Evolutionary conservation across 2,888 invertebrate species (phyloP).

Genomic region (Netelia inedita): DNA sequence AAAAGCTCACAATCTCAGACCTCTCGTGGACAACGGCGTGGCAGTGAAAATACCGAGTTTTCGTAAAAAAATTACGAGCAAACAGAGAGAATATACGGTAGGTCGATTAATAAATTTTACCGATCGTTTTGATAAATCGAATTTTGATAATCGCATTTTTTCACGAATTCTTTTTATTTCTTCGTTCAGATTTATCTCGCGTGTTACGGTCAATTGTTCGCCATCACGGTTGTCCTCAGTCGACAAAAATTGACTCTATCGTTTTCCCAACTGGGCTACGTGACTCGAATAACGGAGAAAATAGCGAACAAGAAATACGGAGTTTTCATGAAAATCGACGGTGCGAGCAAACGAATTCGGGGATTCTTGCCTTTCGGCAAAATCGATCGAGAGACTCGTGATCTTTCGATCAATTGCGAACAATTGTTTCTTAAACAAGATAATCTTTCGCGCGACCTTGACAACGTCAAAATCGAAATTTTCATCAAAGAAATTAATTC

Average conservation of each 20-base stretch:
- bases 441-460: constrained; percentile 19
- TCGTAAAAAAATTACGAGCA: constrained; percentile 65
- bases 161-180: background rate
- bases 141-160: background rate
- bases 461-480: constrained; percentile 68
- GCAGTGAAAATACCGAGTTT: constrained; percentile 74
- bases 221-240: constrained; percentile 67
- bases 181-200: constrained; percentile 72
- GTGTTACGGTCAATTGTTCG: constrained; percentile 74
- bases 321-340: constrained; percentile 57
- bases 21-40: constrained; percentile 71
- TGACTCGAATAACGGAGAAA: constrained; percentile 4
- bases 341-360: constrained; percentile 15
- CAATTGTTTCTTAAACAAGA: constrained; percentile 28
- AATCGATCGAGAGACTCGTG: constrained; percentile 58
- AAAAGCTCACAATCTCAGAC: constrained; percentile 70
- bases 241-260: constrained; percentile 69
- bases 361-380: constrained; percentile 68
- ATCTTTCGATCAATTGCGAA: constrained; percentile 57
- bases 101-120: constrained; percentile 11
- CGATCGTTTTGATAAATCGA: background rate
- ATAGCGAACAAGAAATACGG: constrained; percentile 51
- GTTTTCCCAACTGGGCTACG: constrained; percentile 69
- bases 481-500: constrained; percentile 54
- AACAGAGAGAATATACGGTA: constrained; percentile 73